phyloP scores from a whole-genome alignment of 2,888 invertebrate genomes.

The Luperina testacea region DNA sequence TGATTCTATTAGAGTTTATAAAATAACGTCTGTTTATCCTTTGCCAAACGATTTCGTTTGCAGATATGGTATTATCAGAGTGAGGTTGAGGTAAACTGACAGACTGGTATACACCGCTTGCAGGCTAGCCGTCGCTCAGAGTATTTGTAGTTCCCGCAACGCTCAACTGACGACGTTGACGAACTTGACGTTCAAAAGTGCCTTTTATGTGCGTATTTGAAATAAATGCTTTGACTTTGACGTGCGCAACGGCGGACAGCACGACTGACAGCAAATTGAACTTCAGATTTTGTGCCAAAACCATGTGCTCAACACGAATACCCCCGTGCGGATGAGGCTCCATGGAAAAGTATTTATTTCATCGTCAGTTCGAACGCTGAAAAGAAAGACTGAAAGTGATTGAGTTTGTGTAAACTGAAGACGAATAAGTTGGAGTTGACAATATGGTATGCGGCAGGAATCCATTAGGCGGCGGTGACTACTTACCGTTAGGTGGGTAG shows the following conservation, averaged over 20 bases:
- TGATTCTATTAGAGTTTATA: not conserved
- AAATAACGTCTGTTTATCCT: not conserved
- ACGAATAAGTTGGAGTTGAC: not conserved
- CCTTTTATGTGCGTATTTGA: too few species aligned
- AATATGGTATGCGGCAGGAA: not conserved
- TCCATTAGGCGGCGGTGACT: not conserved
- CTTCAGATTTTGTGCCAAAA: not conserved
- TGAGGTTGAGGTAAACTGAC: not conserved
- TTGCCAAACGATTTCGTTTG: not conserved
- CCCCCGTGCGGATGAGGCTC: not conserved
- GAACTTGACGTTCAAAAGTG: too few species aligned
- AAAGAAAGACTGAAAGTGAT: not conserved
- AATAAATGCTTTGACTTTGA: not conserved
- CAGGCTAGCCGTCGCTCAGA: not conserved
- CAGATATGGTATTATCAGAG: not conserved
- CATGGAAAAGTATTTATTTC: not conserved
- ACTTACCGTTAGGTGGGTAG: not conserved
- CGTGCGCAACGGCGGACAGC: not conserved
- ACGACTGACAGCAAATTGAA: not conserved
- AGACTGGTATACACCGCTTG: not conserved
- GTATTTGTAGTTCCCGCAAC: not conserved
- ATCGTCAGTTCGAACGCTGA: not conserved
- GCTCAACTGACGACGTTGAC: not conserved
- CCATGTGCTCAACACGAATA: not conserved
- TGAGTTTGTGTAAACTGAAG: not conserved